A percentile compares a stretch with the other conserved stretches of the same genome.
phyloP scores from a whole-genome alignment of 2,113 vertebrate genomes.

The Odontesthes bonariensis region DNA sequence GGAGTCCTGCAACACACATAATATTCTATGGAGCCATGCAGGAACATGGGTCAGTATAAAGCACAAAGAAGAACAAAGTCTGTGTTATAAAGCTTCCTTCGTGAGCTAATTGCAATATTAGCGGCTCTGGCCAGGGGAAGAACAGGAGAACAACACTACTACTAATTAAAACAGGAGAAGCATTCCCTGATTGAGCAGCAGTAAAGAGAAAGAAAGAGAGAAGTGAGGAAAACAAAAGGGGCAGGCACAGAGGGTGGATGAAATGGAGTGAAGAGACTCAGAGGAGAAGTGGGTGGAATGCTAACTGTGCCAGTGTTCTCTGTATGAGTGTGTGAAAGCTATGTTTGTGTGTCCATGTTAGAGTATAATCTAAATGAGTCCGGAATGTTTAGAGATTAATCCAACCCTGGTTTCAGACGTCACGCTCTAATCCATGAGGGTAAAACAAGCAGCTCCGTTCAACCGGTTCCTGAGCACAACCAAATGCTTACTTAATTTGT shows the following conservation, averaged over 20 bases:
- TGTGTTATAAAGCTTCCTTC: conserved; percentile 56
- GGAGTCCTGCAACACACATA: conserved; percentile 50
- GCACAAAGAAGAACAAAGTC: conserved; percentile 59
- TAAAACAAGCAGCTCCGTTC: conserved; percentile 47
- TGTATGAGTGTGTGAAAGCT: neutral
- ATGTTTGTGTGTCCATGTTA: conserved; percentile 3
- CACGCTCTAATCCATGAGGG: conserved; percentile 69
- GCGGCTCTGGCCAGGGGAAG: conserved; percentile 50
- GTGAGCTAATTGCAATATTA: conserved; percentile 72
- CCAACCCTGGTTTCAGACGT: conserved; percentile 62
- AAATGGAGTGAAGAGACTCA: conserved; percentile 6
- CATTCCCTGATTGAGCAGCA: conserved; percentile 36
- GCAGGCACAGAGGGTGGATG: conserved; percentile 1
- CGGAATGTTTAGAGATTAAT: conserved; percentile 70
- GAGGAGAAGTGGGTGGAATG: conserved; percentile 25
- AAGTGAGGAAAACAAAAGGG: conserved; percentile 36
- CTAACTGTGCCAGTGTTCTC: conserved; percentile 11
- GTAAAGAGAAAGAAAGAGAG: conserved; percentile 14
- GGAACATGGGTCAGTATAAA: conserved; percentile 40
- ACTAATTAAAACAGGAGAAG: conserved; percentile 64
- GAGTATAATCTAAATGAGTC: conserved; percentile 64
- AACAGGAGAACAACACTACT: conserved; percentile 49
- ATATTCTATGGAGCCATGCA: conserved; percentile 53
- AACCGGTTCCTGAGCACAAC: conserved; percentile 38
- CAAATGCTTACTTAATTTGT: neutral